phyloP scores from a whole-genome alignment of 2,888 invertebrate species.

The Frankliniella intonsa region DNA sequence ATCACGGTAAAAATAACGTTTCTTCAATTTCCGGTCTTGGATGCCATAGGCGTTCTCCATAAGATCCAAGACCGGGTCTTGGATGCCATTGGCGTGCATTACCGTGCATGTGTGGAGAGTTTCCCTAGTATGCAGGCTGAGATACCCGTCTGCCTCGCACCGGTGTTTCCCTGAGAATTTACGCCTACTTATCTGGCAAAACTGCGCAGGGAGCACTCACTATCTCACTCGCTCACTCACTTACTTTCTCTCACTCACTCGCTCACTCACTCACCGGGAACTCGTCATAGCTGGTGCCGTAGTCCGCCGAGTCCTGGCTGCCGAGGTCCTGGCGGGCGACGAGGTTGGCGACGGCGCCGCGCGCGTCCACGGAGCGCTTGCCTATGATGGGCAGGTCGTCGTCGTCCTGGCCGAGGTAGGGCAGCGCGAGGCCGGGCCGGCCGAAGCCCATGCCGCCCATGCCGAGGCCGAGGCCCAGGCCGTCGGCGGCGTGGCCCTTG shows the following conservation, averaged over 20 bases:
- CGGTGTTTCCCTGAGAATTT: too few species aligned
- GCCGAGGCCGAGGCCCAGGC: neutral
- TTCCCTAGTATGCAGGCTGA: too few species aligned
- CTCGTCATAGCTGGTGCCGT: neutral
- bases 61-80: too few species aligned
- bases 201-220: too few species aligned
- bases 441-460: neutral
- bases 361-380: neutral
- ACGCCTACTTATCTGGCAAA: too few species aligned
- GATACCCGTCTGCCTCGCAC: too few species aligned
- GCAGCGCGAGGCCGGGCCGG: neutral
- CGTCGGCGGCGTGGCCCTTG: conserved; percentile 12
- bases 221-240: neutral
- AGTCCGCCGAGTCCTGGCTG: neutral
- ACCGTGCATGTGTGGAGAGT: too few species aligned
- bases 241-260: neutral
- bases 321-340: conserved; percentile 9
- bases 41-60: too few species aligned
- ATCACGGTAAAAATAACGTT: too few species aligned
- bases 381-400: conserved; percentile 8
- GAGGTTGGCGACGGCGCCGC: conserved; percentile 1
- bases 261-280: conserved; percentile 15
- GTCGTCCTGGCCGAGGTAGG: conserved; percentile 15
- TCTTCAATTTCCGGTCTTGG: too few species aligned
- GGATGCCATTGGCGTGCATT: too few species aligned